Conservation (phyloP, 30 jellyfish, hydroid and myxozoan species). For the Nemopilema nomurai region DNA sequence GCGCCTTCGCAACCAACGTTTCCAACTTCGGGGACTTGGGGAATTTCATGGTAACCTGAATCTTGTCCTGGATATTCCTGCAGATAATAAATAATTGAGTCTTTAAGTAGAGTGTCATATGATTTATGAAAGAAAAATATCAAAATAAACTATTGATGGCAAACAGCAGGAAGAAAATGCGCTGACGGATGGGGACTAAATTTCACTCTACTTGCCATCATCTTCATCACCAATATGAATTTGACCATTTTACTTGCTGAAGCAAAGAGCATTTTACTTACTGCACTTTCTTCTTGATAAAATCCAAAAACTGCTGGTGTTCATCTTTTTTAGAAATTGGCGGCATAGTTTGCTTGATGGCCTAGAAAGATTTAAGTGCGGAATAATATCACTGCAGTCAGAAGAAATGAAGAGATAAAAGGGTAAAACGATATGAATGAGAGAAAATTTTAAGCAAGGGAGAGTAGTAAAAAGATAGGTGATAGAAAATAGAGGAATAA, state of each 20-base stretch:
- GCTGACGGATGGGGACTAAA: not conserved
- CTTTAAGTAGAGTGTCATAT: no score
- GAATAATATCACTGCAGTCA: no score
- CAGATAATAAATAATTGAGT: not conserved
- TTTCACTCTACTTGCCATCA: not conserved
- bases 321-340: conserved; percentile 40
- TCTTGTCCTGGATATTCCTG: conserved; percentile 39
- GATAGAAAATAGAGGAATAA: not conserved
- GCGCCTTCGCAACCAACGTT: conserved; percentile 30
- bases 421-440: no score
- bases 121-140: no score
- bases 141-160: no score
- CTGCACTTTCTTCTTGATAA: conserved; percentile 39
- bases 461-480: not conserved
- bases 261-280: not conserved
- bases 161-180: no score
- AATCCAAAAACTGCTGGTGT: conserved; percentile 33
- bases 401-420: no score
- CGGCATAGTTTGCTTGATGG: conserved; percentile 44
- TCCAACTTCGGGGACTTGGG: conserved; percentile 70
- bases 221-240: no score
- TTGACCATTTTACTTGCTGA: no score
- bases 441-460: not conserved
- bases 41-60: conserved; percentile 54
- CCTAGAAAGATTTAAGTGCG: no score